Conservation (phyloP, 1,140 invertebrate genomes). For the Eurosta solidaginis region DNA sequence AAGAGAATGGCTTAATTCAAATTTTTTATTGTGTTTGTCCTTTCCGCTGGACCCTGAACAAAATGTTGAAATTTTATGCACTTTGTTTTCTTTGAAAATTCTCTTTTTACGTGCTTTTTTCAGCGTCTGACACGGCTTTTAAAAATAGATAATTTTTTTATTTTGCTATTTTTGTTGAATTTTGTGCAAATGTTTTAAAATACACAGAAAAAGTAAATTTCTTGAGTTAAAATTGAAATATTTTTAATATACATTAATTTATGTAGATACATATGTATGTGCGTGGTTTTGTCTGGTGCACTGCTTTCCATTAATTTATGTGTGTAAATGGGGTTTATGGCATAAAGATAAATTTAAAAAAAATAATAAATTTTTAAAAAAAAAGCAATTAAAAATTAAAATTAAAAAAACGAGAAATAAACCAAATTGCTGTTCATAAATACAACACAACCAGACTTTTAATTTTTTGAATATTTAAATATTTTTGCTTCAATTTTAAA, state of each 20-base stretch:
- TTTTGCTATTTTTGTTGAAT: not conserved
- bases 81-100: not conserved
- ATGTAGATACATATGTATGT: no score
- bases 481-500: no score
- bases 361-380: no score
- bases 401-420: not conserved
- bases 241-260: conserved; percentile 25
- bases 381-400: not conserved
- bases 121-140: not conserved
- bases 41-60: no score
- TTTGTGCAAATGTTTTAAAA: not conserved
- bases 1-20: no score
- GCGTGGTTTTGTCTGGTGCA: conserved; percentile 23
- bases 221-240: not conserved
- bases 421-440: no score
- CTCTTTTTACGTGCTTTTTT: conserved; percentile 2
- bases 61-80: no score
- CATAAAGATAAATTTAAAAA: not conserved
- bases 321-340: not conserved
- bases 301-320: not conserved
- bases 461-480: no score
- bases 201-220: not conserved
- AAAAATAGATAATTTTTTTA: not conserved
- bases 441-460: no score
- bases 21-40: no score